These are phyloP conservation scores for Condylura cristata DNA, from an alignment of 2,113 vertebrate species.

Conservation along the genomic window DNA sequence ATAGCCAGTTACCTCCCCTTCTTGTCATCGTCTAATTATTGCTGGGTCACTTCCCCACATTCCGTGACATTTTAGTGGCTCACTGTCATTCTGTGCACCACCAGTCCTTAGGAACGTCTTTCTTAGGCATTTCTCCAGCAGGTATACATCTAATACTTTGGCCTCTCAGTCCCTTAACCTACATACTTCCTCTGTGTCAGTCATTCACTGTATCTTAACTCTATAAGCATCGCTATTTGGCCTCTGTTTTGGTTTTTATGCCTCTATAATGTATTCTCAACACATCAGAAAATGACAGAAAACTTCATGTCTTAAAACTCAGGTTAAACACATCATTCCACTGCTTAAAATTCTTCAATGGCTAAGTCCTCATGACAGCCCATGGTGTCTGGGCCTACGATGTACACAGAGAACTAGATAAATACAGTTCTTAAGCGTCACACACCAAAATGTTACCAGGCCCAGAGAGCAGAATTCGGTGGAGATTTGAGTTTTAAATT, in stretches of 20 bases:
- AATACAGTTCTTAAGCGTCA: neutral
- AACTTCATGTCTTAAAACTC: neutral
- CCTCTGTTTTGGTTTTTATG: neutral
- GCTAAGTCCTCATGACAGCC: neutral
- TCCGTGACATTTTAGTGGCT: neutral
- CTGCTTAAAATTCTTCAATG: neutral
- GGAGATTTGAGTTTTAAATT: neutral
- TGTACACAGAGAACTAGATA: neutral
- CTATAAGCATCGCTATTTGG: neutral
- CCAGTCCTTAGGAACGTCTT: neutral
- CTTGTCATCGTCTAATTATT: neutral
- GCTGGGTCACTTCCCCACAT: neutral
- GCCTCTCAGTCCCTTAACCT: neutral
- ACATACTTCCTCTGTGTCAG: neutral
- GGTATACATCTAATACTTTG: neutral
- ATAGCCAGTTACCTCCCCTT: neutral
- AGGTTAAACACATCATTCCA: neutral
- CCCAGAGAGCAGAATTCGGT: neutral
- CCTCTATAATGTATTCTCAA: conserved; percentile 9
- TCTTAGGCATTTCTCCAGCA: neutral
- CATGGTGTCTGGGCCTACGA: neutral
- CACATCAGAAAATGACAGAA: neutral
- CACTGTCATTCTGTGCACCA: neutral
- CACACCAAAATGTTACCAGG: neutral
- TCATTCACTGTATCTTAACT: neutral